phyloP scores from a whole-genome alignment of 2,797 vertebrate species.

The Chaetodon trifasciatus region DNA sequence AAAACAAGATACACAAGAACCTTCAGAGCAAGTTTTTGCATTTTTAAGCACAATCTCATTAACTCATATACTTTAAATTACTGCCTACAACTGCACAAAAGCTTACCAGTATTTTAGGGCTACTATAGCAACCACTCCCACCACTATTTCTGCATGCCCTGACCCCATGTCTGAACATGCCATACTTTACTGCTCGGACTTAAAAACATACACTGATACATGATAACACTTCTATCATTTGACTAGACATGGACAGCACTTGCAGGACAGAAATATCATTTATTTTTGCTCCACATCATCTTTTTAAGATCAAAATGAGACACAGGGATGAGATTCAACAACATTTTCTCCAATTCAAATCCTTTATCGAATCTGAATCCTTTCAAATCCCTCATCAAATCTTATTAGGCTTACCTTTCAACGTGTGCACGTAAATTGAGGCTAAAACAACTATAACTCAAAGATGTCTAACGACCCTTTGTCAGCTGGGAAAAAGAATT shows the following conservation, averaged over 20 bases:
- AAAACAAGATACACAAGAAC: no score
- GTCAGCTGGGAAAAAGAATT: no score
- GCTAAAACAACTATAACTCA: no score
- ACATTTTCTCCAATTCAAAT: not conserved
- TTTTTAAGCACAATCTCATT: not conserved
- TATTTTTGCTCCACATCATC: not conserved
- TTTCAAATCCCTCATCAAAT: no score
- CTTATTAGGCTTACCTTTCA: no score
- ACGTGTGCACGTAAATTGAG: no score
- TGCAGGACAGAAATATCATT: no score
- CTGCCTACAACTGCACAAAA: not conserved
- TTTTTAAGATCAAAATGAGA: not conserved
- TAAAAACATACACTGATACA: not conserved
- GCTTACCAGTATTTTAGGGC: not conserved
- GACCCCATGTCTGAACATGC: not conserved
- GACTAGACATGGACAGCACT: no score
- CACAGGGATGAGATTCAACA: not conserved
- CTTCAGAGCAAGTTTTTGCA: no score
- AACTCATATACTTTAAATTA: not conserved
- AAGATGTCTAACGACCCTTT: no score
- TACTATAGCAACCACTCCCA: slow-evolving; percentile 33
- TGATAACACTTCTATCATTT: no score
- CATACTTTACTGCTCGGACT: not conserved
- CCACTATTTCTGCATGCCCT: slow-evolving; percentile 4
- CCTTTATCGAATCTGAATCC: no score